A percentile compares a stretch with the other conserved stretches of the same genome.
Evolutionary conservation across 1,140 invertebrate species (phyloP).

Genomic region (Bursaphelenchus mucronatus): DNA sequence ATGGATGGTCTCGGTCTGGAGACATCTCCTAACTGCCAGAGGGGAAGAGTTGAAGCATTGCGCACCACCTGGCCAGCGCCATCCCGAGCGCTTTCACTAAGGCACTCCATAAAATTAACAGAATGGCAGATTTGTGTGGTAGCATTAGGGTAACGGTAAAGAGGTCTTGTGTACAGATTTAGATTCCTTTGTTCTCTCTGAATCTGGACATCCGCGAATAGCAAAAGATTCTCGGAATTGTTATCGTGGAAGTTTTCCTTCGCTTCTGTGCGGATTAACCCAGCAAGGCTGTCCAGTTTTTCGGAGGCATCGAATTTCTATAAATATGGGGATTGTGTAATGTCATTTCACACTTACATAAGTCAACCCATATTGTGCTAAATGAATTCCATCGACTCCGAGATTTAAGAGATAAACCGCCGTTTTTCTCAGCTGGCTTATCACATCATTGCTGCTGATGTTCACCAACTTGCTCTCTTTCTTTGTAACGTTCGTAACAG

Average conservation of each 20-base stretch:
- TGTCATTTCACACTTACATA: background rate
- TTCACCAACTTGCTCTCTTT: constrained; percentile 18
- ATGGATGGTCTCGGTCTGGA: constrained; percentile 2
- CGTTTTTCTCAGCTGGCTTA: background rate
- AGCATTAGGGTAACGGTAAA: constrained; percentile 12
- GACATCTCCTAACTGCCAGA: constrained; percentile 18
- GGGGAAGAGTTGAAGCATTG: constrained; percentile 11
- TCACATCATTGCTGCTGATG: background rate
- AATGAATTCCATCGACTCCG: constrained; percentile 23
- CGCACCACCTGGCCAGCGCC: background rate
- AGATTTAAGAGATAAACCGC: constrained; percentile 17
- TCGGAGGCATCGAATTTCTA: background rate
- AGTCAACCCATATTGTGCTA: constrained; percentile 8
- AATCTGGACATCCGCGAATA: constrained; percentile 6
- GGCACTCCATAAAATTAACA: constrained; percentile 8
- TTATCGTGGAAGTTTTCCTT: constrained; percentile 4
- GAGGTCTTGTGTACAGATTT: constrained; percentile 15
- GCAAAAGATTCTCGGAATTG: background rate
- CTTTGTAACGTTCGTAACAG: constrained; percentile 10
- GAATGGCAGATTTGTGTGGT: background rate
- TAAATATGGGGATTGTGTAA: too few relatives aligned
- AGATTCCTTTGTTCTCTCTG: constrained; percentile 19
- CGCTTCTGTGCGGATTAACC: constrained; percentile 10
- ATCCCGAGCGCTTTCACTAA: constrained; percentile 1
- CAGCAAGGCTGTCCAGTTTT: constrained; percentile 10